Base-by-base conservation (phyloP, 2,888 invertebrate species). In the Carabus problematicus region DNA sequence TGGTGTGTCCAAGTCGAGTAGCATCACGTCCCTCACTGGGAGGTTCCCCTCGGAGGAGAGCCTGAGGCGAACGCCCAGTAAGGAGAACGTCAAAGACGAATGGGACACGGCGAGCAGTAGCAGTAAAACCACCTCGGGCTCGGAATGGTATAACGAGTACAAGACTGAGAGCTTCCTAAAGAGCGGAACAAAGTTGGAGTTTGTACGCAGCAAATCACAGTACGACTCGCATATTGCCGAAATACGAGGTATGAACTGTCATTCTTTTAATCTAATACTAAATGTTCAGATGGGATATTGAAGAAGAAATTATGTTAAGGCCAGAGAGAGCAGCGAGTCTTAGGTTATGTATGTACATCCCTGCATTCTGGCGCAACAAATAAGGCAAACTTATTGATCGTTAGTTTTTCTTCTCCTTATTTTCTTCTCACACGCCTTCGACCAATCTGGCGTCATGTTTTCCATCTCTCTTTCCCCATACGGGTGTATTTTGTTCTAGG, bases 151-250 rank as follows among this genome's bases (percentile, higher is more conserved):
- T 75, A 82, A 83, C 74, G 87, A 87, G 74, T 87, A 86, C 74
- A 81, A 82, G 71, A 83, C 81, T 74, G 85, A 84, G 74, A 85
- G 85, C 76, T 85, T 92, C 79, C 90, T 90, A 74, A 85, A 84
- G 78, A 84, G 86, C 67, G 88, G 88, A 72, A 86, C 88, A 55
- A 88, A 88, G 78, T 87, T 89, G 83, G 91, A 91, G 75, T 91
- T 87, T 77, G 85, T 89, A 73, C 86, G 92, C 79, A 92, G 91
- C 82, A 90, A 90, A 79, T 91, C 91, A 77, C 92, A 93, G 82
- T 94, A 91, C 82, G 94, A 94, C 82, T 89, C 91, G 67, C 94
- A 94, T 83, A 94, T 94, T 80, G 91, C 89, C 75, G 89, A 91
- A 83, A 92, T 92, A 79, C 88, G 91, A 92, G 93, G 94, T 94